phyloP scores from a whole-genome alignment of 2,888 invertebrate genomes.

The Empis stercorea region DNA sequence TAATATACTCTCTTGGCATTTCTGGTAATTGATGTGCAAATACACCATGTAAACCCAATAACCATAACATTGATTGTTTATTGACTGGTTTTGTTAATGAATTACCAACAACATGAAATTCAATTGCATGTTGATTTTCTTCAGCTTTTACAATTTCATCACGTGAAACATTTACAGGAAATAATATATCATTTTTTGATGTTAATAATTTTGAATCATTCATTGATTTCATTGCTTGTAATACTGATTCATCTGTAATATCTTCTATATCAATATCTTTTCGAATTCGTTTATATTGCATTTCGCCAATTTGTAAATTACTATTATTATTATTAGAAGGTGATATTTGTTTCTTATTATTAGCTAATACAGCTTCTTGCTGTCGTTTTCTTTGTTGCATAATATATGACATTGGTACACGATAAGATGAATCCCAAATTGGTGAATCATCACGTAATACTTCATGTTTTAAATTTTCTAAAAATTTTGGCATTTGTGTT shows the following conservation, averaged over 20 bases:
- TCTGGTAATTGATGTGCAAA: constrained; percentile 91
- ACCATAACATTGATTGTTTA: constrained; percentile 85
- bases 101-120: constrained; percentile 90
- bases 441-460: constrained; percentile 75
- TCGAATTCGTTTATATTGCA: constrained; percentile 31
- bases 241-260: constrained; percentile 62
- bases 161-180: constrained; percentile 71
- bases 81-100: constrained; percentile 74
- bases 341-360: constrained; percentile 18
- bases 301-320: constrained; percentile 20
- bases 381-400: constrained; percentile 32
- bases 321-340: constrained; percentile 15
- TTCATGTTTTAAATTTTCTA: constrained; percentile 78
- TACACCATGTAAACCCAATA: constrained; percentile 73
- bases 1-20: constrained; percentile 97
- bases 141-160: constrained; percentile 87
- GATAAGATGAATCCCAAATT: constrained; percentile 89
- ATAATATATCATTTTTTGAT: constrained; percentile 47
- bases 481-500: constrained; percentile 84
- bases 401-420: constrained; percentile 36
- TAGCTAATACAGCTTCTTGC: constrained; percentile 21
- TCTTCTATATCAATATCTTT: constrained; percentile 44
- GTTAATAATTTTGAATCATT: constrained; percentile 58
- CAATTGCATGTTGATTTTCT: constrained; percentile 77
- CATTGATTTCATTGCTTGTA: constrained; percentile 70